Evolutionary conservation across 2,797 vertebrate species (phyloP), one percentile per base, ranked within the genome.

Genomic region (Diplodus sargus): DNA sequence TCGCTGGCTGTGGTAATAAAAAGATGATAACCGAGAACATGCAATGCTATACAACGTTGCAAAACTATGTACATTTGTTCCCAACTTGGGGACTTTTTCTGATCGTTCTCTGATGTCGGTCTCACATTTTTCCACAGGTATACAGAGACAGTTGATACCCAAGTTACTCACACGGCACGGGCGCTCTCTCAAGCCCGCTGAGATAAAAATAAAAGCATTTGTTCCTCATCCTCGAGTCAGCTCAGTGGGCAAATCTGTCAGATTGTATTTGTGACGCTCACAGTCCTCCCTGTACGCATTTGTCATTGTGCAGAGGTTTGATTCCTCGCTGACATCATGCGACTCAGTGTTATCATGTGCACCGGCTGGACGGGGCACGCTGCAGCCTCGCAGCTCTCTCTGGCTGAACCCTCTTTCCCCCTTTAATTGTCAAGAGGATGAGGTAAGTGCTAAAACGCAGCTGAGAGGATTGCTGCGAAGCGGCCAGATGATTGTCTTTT

Each of bases 181-280:
- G 68, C 39, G 74, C 11, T 80, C 64, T 65, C 80, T 84, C 56
- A 81, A 66, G 81, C 78, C 73, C 60, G 70, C 85, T 62, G 78
- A 87, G 82, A 88, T 79, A 83, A 86, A 92, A 93, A 89, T 91
- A 91, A 86, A 88, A 82, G 70, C 81, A 74, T 86, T 92, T 89
- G 85, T 81, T 85, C 89, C 76, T 77, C 80, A 72, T 92, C 86
- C 77, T 78, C 34, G 28, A 90, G 78, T 90, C 88, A 85, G 89
- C 91, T 93, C 92, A 85, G 70, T 86, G 89, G 91, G 87, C 86
- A 92, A 84, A 91, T 83, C 91, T 94, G 93, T 94, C 93, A 92
- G 78, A 77, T 87, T 89, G 85, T 62, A 85, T 94, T 94, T 93
- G 92, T 83, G 82, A 90, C 13, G 82, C 86, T 85, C 74, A 42